These are phyloP conservation scores for Himalopsyche tibetana DNA, from an alignment of 2,888 invertebrate genomes.

Conservation along the genomic window DNA sequence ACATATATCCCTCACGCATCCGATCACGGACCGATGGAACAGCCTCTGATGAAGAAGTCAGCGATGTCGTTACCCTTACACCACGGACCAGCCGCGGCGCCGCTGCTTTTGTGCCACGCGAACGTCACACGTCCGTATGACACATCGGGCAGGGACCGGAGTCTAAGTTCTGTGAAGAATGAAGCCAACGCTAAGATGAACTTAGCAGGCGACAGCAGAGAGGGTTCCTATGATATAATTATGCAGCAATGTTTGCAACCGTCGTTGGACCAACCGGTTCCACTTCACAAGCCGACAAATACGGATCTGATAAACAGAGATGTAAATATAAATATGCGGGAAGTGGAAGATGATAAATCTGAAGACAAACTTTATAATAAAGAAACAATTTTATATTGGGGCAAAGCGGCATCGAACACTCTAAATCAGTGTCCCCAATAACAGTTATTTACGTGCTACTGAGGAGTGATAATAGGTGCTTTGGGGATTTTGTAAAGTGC, in stretches of 20 bases:
- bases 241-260: conserved; percentile 59
- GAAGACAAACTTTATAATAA: conserved; percentile 64
- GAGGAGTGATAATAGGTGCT: conserved; percentile 11
- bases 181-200: conserved; percentile 54
- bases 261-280: conserved; percentile 48
- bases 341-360: conserved; percentile 28
- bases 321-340: conserved; percentile 59
- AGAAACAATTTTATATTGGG: conserved; percentile 64
- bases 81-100: conserved; percentile 47
- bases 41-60: conserved; percentile 64
- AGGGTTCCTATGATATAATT: conserved; percentile 55
- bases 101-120: conserved; percentile 59
- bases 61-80: conserved; percentile 38
- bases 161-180: conserved; percentile 49
- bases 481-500: neutral
- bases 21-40: conserved; percentile 57
- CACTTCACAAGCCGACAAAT: conserved; percentile 57
- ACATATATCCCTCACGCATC: conserved; percentile 61
- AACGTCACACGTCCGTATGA: conserved; percentile 17
- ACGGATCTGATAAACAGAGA: conserved; percentile 52
- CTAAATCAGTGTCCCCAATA: conserved; percentile 56
- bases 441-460: neutral
- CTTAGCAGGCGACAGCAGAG: conserved; percentile 42
- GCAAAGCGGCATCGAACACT: conserved; percentile 55
- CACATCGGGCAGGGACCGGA: neutral